Percentiles rank a stretch among this genome's conserved stretches.
phyloP scores from a whole-genome alignment of 2,888 invertebrate genomes.

The Eupithecia centaureata region DNA sequence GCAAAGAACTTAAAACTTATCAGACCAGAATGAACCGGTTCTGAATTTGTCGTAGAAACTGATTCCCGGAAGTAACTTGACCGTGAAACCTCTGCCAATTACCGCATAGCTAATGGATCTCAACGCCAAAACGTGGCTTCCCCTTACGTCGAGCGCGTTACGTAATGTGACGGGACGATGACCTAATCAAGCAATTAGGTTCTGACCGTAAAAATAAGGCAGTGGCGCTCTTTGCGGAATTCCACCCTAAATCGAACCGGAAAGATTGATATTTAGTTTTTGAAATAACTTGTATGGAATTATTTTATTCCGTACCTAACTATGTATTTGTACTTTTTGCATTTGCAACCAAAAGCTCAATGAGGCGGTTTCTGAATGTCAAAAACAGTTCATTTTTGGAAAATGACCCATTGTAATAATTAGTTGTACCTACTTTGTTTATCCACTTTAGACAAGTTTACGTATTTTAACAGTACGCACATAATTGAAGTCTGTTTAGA shows the following conservation, averaged over 20 bases:
- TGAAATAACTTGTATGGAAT: no score
- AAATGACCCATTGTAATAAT: no score
- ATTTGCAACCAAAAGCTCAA: no score
- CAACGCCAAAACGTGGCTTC: constrained; percentile 9
- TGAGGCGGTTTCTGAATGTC: no score
- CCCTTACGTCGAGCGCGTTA: constrained; percentile 2
- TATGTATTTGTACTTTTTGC: no score
- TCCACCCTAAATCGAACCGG: background rate
- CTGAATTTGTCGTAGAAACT: background rate
- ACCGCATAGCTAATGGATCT: background rate
- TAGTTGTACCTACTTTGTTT: no score
- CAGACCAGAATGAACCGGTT: background rate
- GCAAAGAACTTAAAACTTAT: background rate
- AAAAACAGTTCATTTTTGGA: no score
- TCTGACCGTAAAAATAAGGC: background rate
- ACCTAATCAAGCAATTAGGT: background rate
- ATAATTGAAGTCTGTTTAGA: no score
- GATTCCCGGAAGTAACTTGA: background rate
- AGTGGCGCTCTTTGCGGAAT: background rate
- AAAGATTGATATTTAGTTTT: background rate
- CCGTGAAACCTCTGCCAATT: background rate
- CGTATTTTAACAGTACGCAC: no score
- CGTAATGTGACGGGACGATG: background rate
- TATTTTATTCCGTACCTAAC: no score
- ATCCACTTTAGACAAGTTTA: no score